Evolutionary conservation across 2,888 invertebrate species (phyloP), one percentile per base, ranked within the genome.

Genomic region (Cheiracanthium punctorium): DNA sequence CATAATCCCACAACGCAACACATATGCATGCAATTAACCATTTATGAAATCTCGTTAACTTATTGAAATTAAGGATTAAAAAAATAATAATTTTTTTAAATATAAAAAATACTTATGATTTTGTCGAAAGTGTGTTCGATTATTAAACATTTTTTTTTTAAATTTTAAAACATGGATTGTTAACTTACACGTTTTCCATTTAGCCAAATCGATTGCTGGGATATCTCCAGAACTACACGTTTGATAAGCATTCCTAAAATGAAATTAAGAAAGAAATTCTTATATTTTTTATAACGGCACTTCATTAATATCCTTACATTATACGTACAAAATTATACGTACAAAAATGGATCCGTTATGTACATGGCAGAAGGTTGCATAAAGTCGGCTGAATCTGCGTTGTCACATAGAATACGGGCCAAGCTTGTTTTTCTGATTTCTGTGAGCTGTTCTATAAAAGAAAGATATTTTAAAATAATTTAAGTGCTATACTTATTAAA

Each of bases 321-420:
- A n/a, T n/a, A n/a, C 17, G 32, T 67, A n/a, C n/a, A 17, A 67
- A 1, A 67, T 67, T 67, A 5, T 37, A 88, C 87, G 82, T 76
- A 88, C 94, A 97, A 92, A 91, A 95, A 97, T 29, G 96, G 95
- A 92, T 97, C 97, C 90, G 95, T 95, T 87, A 95, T 94, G 33
- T 97, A 95, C 90, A 97, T 96, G 0, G 95, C 95, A 91, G 95
- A 96, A 0, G 97, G 96, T 91, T 97, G 97, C 29, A 97, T 94
- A 84, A 93, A 94, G 20, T 92, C 92, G 10, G 96, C 92, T 41
- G 93, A 93, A 75, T 95, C 94, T 0, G 95, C 95, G 80, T 96
- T 94, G 14, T 94, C 94, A 71, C 97, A 97, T 10, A 97, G 92
- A 2, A 97, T 92, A 0, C 96, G 95, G 0, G 96, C 95, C 0